These are phyloP conservation scores for Luehdorfia chinensis DNA, from an alignment of 1,140 invertebrate species.

Conservation along the genomic window DNA sequence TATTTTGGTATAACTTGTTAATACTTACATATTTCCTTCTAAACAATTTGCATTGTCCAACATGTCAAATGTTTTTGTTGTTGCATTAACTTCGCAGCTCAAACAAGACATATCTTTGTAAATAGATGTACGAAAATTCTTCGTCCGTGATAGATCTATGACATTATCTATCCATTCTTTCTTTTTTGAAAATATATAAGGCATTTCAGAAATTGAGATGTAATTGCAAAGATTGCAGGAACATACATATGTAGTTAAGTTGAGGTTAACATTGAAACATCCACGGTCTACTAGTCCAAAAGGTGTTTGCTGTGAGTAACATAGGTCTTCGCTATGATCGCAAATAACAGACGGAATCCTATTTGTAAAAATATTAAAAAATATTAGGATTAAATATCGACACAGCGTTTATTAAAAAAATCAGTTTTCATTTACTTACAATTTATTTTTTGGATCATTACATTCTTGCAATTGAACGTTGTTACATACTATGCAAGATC, in stretches of 20 bases:
- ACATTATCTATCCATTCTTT: slow-evolving; percentile 53
- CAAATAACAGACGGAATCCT: slow-evolving; percentile 42
- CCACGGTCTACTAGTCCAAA: slow-evolving; percentile 56
- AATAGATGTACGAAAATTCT: slow-evolving; percentile 44
- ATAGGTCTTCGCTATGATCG: slow-evolving; percentile 38
- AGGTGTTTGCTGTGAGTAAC: slow-evolving; percentile 54
- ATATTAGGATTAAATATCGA: not conserved
- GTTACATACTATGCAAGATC: slow-evolving; percentile 47
- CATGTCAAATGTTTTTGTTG: slow-evolving; percentile 27
- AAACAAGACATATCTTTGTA: slow-evolving; percentile 56
- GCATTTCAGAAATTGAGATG: slow-evolving; percentile 52
- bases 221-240: slow-evolving; percentile 58
- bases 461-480: slow-evolving; percentile 40
- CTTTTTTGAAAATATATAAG: slow-evolving; percentile 44
- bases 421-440: slow-evolving; percentile 32
- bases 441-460: slow-evolving; percentile 37
- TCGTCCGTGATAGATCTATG: slow-evolving; percentile 46
- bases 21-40: slow-evolving; percentile 50
- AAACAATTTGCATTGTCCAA: slow-evolving; percentile 41
- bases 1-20: too few species aligned
- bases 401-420: not conserved
- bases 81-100: slow-evolving; percentile 48
- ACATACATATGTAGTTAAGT: slow-evolving; percentile 44
- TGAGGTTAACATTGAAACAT: slow-evolving; percentile 48
- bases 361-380: slow-evolving; percentile 18